Evolutionary conservation across 2,888 invertebrate genomes (phyloP), one percentile per base, ranked within the genome.

Genomic region (Hirudinaria manillensis): DNA sequence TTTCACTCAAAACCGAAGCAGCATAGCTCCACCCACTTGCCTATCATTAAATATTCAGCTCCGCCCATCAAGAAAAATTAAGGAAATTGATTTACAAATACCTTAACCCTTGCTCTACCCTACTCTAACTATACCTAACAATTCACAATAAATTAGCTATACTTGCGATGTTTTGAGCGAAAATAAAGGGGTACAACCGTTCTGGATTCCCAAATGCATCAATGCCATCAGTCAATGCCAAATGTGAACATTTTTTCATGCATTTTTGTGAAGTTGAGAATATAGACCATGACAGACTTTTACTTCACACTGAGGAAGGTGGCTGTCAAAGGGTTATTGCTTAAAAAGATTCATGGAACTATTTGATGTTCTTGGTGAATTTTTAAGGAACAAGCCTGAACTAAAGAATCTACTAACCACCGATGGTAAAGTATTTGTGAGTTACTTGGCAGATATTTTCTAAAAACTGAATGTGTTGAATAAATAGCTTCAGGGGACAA

Each of bases 291-390:
- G 61, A 6, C 4, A 56, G 36, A 36, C 36, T 36, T 36, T 36
- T 36, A 36, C 36, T 36, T 36, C 36, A 36, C 36, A 36, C 36
- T 36, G 10, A 13, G 61, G 3, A 13, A 56, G 61, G 27, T 56
- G 61, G n/a, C 61, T 56, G 3, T 56, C 27, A 56, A 56, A 56
- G 27, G n/a, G 61, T n/a, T 6, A 56, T 56, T 56, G 61, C 27
- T 56, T 56, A 3, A 56, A 56, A 56, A 56, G 61, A 56, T 56
- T 56, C 27, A 56, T 56, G 61, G 61, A 56, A 56, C 61, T 56
- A 24, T 56, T 56, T 56, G 61, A 56, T 56, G 27, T n/a, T 56
- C 13, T 13, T 56, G 3, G 61, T 56, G 27, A 56, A 6, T 56
- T 56, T 56, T 56, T 56, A 56, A 56, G n/a, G 3, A 27, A 56